Evolutionary conservation across 2,797 vertebrate genomes (phyloP).

Genomic region (Pipistrellus pygmaeus): DNA sequence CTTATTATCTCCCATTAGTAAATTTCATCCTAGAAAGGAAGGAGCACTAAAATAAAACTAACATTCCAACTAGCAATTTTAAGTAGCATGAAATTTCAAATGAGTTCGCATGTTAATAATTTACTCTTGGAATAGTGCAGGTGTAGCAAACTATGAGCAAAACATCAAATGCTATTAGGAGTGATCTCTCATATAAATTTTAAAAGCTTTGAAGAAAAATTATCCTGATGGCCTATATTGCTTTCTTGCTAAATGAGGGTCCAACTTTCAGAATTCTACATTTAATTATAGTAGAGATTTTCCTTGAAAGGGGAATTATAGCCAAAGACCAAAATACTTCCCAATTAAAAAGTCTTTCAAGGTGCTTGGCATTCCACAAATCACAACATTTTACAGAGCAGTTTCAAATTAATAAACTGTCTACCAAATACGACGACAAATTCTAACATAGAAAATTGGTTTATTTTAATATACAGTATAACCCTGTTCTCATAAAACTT

Average conservation of each 20-base stretch:
- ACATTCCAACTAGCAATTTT: constrained; percentile 28
- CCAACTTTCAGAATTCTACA: neutral
- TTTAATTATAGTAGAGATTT: neutral
- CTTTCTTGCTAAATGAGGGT: neutral
- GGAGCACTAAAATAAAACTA: constrained; percentile 30
- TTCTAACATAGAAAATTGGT: neutral
- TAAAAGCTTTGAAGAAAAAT: constrained; percentile 24
- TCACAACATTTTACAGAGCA: neutral
- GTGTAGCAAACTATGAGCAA: neutral
- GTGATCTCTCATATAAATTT: neutral
- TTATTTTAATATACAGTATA: neutral
- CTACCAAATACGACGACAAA: neutral
- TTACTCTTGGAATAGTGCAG: constrained; percentile 14
- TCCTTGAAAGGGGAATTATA: neutral
- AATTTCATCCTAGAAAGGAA: neutral
- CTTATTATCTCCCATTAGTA: constrained; percentile 74
- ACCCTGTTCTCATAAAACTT: neutral
- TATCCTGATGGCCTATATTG: neutral
- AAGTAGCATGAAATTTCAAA: constrained; percentile 38
- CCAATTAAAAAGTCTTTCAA: neutral
- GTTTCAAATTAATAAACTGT: neutral
- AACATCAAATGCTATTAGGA: constrained; percentile 10
- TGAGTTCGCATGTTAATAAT: constrained; percentile 22
- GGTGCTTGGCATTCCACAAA: neutral
- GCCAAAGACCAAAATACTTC: neutral